These are phyloP conservation scores for Netelia virgata DNA, from an alignment of 2,888 invertebrate genomes.

Conservation along the genomic window DNA sequence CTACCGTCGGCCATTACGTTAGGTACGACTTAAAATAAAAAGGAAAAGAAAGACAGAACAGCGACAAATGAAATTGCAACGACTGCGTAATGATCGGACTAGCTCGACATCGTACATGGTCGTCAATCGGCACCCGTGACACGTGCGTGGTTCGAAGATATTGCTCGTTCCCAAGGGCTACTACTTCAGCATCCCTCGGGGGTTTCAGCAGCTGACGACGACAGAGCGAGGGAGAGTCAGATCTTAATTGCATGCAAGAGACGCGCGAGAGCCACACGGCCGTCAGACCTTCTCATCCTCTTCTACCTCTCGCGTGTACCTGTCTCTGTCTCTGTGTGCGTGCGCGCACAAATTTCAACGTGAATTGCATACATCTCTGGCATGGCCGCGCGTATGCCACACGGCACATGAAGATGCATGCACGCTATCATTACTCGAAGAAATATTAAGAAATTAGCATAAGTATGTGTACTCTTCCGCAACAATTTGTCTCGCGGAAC, in stretches of 20 bases:
- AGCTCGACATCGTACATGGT: conserved; percentile 25
- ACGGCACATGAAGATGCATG: conserved; percentile 28
- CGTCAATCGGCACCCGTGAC: conserved; percentile 48
- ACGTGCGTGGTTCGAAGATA: conserved; percentile 52
- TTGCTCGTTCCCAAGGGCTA: conserved; percentile 53
- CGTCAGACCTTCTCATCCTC: conserved; percentile 24
- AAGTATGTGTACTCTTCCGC: conserved; percentile 62
- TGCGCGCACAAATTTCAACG: conserved; percentile 15
- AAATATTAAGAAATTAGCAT: conserved; percentile 65
- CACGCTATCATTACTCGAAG: conserved; percentile 61
- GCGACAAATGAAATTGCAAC: background rate
- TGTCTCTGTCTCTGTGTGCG: background rate
- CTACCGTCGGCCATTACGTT: too few species aligned
- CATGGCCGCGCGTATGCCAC: conserved; percentile 4
- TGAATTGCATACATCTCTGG: conserved; percentile 18
- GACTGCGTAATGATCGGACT: conserved; percentile 13
- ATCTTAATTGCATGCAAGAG: conserved; percentile 77
- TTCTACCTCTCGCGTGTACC: conserved; percentile 21
- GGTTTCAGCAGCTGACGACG: conserved; percentile 52
- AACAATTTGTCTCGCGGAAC: conserved; percentile 51
- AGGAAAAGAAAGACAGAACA: background rate
- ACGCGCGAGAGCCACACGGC: conserved; percentile 63
- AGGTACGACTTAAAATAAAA: background rate
- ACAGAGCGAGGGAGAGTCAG: conserved; percentile 71
- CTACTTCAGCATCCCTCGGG: conserved; percentile 41